phyloP scores from a whole-genome alignment of 2,888 invertebrate species.

The Holacanthella duospinosa region DNA sequence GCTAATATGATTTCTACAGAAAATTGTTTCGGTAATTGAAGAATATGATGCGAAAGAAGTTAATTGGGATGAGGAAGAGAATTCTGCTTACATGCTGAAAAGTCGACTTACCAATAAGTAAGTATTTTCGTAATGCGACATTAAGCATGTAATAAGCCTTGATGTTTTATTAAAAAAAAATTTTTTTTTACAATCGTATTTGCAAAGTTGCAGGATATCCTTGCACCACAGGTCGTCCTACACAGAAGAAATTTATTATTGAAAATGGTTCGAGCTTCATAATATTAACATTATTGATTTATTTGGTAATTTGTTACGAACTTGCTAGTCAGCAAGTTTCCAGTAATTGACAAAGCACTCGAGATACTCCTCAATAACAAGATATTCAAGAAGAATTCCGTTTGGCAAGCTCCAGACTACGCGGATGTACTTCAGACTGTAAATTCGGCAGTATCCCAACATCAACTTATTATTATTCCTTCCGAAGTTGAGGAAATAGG shows the following conservation, averaged over 20 bases:
- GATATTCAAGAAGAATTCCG: neutral
- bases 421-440: constrained; percentile 10
- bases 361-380: constrained; percentile 11
- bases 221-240: constrained; percentile 14
- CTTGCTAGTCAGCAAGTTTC: constrained; percentile 3
- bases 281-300: neutral
- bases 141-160: neutral
- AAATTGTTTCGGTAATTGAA: constrained; percentile 10
- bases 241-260: constrained; percentile 11
- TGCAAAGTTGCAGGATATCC: constrained; percentile 8
- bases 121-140: neutral
- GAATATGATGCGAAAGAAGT: constrained; percentile 17
- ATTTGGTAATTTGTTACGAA: neutral
- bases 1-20: constrained; percentile 10
- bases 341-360: constrained; percentile 10
- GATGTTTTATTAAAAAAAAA: neutral
- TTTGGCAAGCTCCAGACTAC: constrained; percentile 19
- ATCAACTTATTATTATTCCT: neutral
- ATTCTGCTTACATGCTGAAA: constrained; percentile 14
- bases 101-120: constrained; percentile 14
- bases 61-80: constrained; percentile 16
- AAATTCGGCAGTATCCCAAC: neutral
- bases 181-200: constrained; percentile 1
- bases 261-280: constrained; percentile 3
- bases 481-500: neutral